Conservation (phyloP, 2,113 vertebrate species). For the Corythaixoides concolor region DNA sequence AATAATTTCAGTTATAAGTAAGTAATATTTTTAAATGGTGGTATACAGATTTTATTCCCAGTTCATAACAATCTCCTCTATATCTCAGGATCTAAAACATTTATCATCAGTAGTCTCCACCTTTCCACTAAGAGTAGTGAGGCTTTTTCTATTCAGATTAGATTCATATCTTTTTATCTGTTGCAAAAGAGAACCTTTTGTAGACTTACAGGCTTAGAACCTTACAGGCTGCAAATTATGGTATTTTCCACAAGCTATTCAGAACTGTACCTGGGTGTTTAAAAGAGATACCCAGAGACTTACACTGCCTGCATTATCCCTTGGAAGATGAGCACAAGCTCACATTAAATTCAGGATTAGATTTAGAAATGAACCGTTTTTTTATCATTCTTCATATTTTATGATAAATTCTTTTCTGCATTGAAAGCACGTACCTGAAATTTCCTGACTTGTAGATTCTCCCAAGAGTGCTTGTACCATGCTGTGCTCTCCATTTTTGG, state of each 20-base stretch:
- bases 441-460: not conserved
- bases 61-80: not conserved
- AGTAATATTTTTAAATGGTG: slow-evolving; percentile 44
- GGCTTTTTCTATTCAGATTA: not conserved
- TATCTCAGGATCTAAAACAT: not conserved
- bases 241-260: slow-evolving; percentile 1
- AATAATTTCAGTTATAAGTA: not conserved
- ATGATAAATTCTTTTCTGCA: not conserved
- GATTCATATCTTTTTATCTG: not conserved
- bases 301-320: not conserved
- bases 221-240: not conserved
- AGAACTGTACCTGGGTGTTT: not conserved
- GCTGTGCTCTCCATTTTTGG: not conserved
- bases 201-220: not conserved
- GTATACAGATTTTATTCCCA: not conserved
- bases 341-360: not conserved
- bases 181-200: not conserved
- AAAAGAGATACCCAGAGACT: not conserved
- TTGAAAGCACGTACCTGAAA: not conserved
- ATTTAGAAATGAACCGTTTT: not conserved
- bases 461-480: not conserved
- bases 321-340: not conserved
- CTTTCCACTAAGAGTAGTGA: not conserved
- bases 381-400: not conserved
- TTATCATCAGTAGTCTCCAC: not conserved